Conservation (phyloP, 2,888 invertebrate genomes). For the Formica aserva region DNA sequence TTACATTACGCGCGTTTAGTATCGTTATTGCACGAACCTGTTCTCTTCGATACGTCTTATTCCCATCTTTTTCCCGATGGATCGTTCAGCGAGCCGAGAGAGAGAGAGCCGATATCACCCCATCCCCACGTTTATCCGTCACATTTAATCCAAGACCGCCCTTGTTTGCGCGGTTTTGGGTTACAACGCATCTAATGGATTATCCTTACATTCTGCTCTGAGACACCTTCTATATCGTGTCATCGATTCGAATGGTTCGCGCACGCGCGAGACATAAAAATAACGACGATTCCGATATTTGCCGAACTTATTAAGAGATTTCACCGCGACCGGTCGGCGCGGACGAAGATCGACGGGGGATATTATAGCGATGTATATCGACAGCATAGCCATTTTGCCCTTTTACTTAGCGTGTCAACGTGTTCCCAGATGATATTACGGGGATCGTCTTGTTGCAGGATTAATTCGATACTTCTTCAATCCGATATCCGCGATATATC, state of each 20-base stretch:
- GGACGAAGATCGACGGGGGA: constrained; percentile 27
- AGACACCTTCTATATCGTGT: constrained; percentile 69
- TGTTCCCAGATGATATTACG: constrained; percentile 42
- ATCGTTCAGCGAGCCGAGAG: constrained; percentile 43
- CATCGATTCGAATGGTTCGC: constrained; percentile 68
- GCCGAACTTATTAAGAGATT: constrained; percentile 82
- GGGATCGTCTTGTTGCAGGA: background rate
- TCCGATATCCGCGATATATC: background rate
- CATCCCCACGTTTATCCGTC: constrained; percentile 69
- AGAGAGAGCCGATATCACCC: constrained; percentile 17
- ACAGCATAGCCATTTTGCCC: constrained; percentile 24
- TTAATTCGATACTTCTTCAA: constrained; percentile 26
- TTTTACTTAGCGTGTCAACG: constrained; percentile 41
- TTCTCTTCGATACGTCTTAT: constrained; percentile 62
- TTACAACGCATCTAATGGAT: constrained; percentile 85
- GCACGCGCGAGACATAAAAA: constrained; percentile 77
- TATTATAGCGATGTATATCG: constrained; percentile 4
- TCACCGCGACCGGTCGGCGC: constrained; percentile 59
- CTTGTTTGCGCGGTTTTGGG: constrained; percentile 84
- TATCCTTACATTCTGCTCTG: constrained; percentile 81
- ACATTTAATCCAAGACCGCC: constrained; percentile 83
- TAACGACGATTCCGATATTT: constrained; percentile 82
- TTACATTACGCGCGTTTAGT: constrained; percentile 17
- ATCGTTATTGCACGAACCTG: constrained; percentile 71
- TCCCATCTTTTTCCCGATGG: constrained; percentile 58